Evolutionary conservation across 92 coral and sea anemone genomes (phyloP).

Genomic region (Pocillopora grandis): DNA sequence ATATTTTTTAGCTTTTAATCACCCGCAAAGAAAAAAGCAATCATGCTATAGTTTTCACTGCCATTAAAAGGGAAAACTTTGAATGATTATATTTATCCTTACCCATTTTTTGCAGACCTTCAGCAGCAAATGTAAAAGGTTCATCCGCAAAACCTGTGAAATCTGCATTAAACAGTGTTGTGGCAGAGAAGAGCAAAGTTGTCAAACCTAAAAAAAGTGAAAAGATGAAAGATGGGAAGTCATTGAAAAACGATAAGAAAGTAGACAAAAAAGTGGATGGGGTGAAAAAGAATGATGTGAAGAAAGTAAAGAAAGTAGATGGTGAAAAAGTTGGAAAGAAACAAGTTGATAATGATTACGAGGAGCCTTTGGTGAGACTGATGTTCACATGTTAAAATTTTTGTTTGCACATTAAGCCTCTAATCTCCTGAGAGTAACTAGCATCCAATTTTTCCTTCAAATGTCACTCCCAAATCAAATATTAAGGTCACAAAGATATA

Average conservation of each 20-base stretch:
- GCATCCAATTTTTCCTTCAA: neutral
- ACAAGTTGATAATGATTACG: slow-evolving; percentile 56
- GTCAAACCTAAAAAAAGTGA: slow-evolving; percentile 37
- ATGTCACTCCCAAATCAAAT: too few species aligned
- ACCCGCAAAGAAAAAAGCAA: too few species aligned
- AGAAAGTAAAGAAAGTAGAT: slow-evolving; percentile 35
- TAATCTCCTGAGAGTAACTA: neutral
- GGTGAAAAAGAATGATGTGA: slow-evolving; percentile 23
- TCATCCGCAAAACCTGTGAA: slow-evolving; percentile 27
- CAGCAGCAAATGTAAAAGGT: slow-evolving; percentile 13
- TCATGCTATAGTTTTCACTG: too few species aligned
- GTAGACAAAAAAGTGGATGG: slow-evolving; percentile 22
- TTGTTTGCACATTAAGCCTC: too few species aligned
- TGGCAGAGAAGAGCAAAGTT: slow-evolving; percentile 22
- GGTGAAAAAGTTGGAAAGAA: slow-evolving; percentile 44
- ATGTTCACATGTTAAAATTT: neutral
- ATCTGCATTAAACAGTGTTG: slow-evolving; percentile 27
- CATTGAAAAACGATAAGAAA: slow-evolving; percentile 41
- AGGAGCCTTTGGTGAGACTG: slow-evolving; percentile 63
- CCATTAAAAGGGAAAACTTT: neutral
- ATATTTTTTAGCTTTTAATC: too few species aligned
- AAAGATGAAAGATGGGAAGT: slow-evolving; percentile 48
- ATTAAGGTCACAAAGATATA: too few species aligned
- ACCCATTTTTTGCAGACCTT: slow-evolving; percentile 10
- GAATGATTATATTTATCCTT: neutral